Percentiles rank a stretch among this genome's conserved stretches.
Evolutionary conservation across 1,140 invertebrate genomes (phyloP).

Genomic region (Drosophila miranda): DNA sequence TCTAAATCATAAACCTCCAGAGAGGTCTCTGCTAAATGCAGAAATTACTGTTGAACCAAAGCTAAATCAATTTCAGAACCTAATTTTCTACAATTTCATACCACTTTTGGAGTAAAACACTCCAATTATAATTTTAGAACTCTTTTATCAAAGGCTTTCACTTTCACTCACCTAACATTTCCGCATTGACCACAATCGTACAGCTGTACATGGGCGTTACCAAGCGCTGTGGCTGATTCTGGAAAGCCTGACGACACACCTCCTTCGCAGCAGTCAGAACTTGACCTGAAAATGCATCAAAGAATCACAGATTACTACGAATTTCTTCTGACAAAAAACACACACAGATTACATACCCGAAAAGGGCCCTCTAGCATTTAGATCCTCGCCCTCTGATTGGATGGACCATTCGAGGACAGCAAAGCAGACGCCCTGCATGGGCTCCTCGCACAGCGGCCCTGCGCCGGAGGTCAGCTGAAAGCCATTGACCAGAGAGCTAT

Average conservation of each 20-base stretch:
- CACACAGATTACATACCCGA: conserved; percentile 82
- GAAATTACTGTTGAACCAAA: too few species aligned
- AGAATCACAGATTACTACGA: background rate
- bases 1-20: too few species aligned
- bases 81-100: too few species aligned
- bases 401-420: conserved; percentile 91
- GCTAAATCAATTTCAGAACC: too few species aligned
- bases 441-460: conserved; percentile 97
- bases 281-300: conserved; percentile 86
- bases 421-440: conserved; percentile 97
- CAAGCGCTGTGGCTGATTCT: conserved; percentile 93
- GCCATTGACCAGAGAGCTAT: conserved; percentile 94
- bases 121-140: background rate
- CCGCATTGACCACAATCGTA: conserved; percentile 94
- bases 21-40: too few species aligned
- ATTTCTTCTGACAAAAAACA: background rate
- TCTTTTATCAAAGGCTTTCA: conserved; percentile 41
- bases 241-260: conserved; percentile 93
- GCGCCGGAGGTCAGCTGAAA: conserved; percentile 95
- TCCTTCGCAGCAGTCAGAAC: conserved; percentile 96
- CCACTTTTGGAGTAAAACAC: too few species aligned
- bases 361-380: conserved; percentile 83
- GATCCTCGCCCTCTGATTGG: conserved; percentile 83
- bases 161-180: conserved; percentile 92
- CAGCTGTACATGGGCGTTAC: conserved; percentile 99